Conservation (phyloP, 2,797 vertebrate genomes). For the Smutsia temminckii region DNA sequence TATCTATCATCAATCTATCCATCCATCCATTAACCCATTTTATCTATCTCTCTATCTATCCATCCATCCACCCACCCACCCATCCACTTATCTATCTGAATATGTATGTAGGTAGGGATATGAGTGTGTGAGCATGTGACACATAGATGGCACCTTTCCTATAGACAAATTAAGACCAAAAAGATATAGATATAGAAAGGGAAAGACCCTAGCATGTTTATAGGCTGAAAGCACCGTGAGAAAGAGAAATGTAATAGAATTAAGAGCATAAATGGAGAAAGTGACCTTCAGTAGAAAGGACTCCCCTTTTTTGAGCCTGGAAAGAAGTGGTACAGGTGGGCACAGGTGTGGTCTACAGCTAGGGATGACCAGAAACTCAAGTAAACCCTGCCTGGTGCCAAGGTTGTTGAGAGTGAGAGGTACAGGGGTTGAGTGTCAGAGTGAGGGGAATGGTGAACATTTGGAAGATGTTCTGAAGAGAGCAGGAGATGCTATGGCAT, state of each 20-base stretch:
- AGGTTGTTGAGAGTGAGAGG: not conserved
- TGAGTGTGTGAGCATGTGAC: not conserved
- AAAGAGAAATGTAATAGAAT: not conserved
- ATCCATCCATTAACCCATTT: not conserved
- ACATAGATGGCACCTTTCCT: not conserved
- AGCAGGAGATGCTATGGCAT: not conserved
- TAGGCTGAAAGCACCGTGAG: not conserved
- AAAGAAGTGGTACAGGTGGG: not conserved
- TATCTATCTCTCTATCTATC: too few species aligned
- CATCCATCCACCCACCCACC: not conserved
- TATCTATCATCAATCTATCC: not conserved
- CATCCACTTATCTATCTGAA: not conserved
- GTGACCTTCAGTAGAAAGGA: not conserved
- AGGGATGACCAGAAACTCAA: not conserved
- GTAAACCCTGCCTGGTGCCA: too few species aligned
- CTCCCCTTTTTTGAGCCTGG: not conserved
- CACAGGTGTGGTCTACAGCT: not conserved
- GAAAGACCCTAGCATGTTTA: not conserved
- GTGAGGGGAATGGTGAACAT: too few species aligned
- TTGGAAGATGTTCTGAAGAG: not conserved
- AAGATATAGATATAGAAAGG: not conserved
- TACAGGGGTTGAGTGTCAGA: accelerated
- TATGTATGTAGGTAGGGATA: not conserved
- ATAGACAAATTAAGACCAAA: not conserved
- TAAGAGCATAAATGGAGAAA: not conserved